Evolutionary conservation across 2,797 vertebrate species (phyloP).

Genomic region (Acropternis orthonyx): DNA sequence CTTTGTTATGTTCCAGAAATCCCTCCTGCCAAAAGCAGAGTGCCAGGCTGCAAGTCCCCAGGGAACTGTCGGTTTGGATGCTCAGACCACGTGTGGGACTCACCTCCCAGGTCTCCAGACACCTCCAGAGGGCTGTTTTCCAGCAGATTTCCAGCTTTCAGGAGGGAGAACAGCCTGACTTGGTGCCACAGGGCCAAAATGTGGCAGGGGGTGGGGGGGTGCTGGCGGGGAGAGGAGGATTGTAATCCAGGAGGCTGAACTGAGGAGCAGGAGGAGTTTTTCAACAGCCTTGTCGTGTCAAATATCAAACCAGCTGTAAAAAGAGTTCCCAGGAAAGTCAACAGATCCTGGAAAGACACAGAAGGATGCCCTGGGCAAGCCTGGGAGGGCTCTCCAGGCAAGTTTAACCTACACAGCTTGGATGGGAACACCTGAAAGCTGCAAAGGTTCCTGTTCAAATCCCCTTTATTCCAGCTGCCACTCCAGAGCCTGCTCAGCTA

Average conservation of each 20-base stretch:
- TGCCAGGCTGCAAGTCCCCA: not conserved
- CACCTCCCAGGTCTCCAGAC: not conserved
- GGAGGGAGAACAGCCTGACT: not conserved
- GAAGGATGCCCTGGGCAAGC: not conserved
- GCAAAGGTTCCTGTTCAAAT: not conserved
- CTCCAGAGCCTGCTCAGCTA: not conserved
- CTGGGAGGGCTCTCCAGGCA: not conserved
- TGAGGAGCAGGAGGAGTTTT: not conserved
- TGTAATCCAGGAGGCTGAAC: fast-evolving
- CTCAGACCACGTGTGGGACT: not conserved
- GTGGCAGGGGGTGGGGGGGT: too few species aligned
- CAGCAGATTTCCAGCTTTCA: not conserved
- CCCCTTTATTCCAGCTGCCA: not conserved
- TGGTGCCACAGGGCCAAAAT: not conserved
- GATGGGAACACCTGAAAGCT: not conserved
- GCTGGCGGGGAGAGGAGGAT: not conserved
- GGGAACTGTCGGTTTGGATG: not conserved
- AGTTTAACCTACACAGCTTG: not conserved
- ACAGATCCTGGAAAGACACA: not conserved
- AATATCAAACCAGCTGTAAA: not conserved
- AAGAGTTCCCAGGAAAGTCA: not conserved
- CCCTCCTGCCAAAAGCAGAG: not conserved
- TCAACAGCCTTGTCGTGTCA: not conserved
- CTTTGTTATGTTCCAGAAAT: not conserved
- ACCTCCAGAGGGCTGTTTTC: not conserved